Evolutionary conservation across 2,113 vertebrate genomes (phyloP).

Genomic region (Arvicanthis niloticus): DNA sequence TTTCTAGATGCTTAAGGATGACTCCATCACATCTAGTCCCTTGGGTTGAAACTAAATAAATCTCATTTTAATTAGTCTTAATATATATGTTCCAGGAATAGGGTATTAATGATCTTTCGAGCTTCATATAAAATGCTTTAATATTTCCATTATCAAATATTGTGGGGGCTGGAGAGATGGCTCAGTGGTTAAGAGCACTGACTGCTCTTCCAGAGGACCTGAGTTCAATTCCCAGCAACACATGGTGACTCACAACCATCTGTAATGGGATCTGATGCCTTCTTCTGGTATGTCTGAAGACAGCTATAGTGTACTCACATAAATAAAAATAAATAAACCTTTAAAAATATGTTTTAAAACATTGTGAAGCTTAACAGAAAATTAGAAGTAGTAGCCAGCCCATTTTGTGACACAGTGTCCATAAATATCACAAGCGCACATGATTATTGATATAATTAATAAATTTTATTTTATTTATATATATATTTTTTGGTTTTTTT

Average conservation of each 20-base stretch:
- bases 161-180: no score
- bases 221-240: no score
- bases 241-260: no score
- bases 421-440: not conserved
- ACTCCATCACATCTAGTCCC: not conserved
- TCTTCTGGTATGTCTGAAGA: no score
- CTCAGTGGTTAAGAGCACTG: no score
- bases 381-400: not conserved
- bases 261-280: no score
- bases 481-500: no score
- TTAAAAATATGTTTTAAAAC: no score
- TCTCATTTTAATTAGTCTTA: not conserved
- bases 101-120: not conserved
- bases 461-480: conserved; percentile 1
- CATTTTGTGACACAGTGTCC: not conserved
- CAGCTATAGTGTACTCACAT: no score
- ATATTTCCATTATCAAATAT: not conserved
- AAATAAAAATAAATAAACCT: no score
- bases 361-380: not conserved
- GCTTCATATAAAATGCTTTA: not conserved
- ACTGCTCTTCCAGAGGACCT: no score
- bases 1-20: not conserved
- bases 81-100: not conserved
- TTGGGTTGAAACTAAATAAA: not conserved
- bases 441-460: not conserved